A percentile compares a stretch with the other conserved stretches of the same genome.
Conservation (phyloP, 2,113 vertebrate species). For the Thamnophis sirtalis region DNA sequence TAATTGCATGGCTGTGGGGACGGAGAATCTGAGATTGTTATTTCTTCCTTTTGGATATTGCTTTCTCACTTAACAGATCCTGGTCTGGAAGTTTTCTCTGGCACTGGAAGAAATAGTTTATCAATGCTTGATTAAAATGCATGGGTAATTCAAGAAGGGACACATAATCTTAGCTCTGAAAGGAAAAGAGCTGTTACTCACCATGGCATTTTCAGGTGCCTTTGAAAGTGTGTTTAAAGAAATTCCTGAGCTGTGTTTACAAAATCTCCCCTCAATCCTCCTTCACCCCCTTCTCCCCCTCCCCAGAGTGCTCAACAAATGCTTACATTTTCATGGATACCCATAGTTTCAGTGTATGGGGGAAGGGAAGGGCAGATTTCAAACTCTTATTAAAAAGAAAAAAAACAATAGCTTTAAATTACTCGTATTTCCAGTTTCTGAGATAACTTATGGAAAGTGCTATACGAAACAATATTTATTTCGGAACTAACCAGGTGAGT, state of each 20-base stretch:
- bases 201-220: constrained; percentile 62
- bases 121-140: constrained; percentile 48
- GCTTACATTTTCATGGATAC: constrained; percentile 47
- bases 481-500: constrained; percentile 56
- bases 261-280: constrained; percentile 57
- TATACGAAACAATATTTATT: constrained; percentile 43
- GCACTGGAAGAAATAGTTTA: constrained; percentile 48
- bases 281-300: not conserved
- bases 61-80: constrained; percentile 29
- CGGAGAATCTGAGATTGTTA: not conserved
- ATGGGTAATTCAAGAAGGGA: constrained; percentile 20
- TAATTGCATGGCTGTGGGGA: not conserved
- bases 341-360: constrained; percentile 36
- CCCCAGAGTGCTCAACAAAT: not conserved
- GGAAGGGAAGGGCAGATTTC: constrained; percentile 28
- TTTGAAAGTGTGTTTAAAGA: constrained; percentile 58
- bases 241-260: constrained; percentile 73
- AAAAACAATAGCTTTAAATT: constrained; percentile 58
- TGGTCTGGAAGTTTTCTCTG: constrained; percentile 35
- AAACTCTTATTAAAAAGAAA: constrained; percentile 36
- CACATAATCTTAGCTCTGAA: constrained; percentile 55
- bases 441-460: constrained; percentile 35
- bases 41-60: constrained; percentile 23
- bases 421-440: constrained; percentile 50
- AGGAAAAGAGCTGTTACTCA: constrained; percentile 56